Evolutionary conservation across 2,113 vertebrate species (phyloP).

Genomic region (Phaethon lepturus): DNA sequence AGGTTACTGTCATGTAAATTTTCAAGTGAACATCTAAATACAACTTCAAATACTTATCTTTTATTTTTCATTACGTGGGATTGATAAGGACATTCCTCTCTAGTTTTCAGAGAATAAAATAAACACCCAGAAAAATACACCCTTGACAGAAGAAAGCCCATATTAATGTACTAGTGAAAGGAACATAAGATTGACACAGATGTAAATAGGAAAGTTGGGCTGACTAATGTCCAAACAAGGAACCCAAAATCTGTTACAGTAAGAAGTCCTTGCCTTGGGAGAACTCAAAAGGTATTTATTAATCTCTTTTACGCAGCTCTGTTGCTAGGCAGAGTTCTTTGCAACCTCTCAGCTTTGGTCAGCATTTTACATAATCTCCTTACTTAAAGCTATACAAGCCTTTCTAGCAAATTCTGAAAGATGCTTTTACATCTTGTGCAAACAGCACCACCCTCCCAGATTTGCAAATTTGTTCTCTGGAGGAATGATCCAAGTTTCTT

Average conservation of each 20-base stretch:
- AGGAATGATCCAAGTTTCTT: constrained; percentile 61
- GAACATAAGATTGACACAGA: background rate
- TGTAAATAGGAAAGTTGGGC: background rate
- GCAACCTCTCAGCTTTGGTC: constrained; percentile 23
- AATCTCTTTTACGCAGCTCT: constrained; percentile 15
- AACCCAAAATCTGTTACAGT: background rate
- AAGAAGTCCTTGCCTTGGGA: constrained; percentile 3
- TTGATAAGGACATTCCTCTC: background rate
- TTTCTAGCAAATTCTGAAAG: constrained; percentile 72
- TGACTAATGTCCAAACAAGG: background rate
- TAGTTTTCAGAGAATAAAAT: background rate
- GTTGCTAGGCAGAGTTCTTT: background rate
- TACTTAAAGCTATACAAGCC: constrained; percentile 69
- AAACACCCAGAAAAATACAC: background rate
- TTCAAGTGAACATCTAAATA: background rate
- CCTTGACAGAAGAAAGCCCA: background rate
- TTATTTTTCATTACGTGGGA: background rate
- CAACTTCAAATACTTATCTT: background rate
- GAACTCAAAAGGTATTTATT: constrained; percentile 20
- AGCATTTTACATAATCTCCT: constrained; percentile 75
- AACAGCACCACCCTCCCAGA: constrained; percentile 57
- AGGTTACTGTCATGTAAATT: background rate
- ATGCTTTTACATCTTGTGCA: constrained; percentile 75
- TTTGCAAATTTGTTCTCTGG: constrained; percentile 61
- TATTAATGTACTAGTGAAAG: background rate